These are phyloP conservation scores for Schizaphis graminum DNA, from an alignment of 2,888 invertebrate genomes.

Conservation along the genomic window DNA sequence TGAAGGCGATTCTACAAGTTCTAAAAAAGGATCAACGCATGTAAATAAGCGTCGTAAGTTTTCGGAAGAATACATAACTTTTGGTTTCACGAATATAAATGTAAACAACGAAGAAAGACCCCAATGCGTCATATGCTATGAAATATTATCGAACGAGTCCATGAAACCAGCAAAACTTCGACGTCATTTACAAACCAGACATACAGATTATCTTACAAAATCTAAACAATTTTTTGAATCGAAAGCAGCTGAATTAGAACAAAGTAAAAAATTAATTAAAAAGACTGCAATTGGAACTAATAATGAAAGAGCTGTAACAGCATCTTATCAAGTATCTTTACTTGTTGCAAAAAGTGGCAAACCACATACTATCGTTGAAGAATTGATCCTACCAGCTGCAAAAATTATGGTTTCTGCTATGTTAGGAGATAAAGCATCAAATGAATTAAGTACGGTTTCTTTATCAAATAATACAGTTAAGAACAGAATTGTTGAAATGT, in stretches of 20 bases:
- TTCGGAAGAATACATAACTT: conserved; percentile 24
- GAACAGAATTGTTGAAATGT: conserved; percentile 34
- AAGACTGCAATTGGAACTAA: neutral
- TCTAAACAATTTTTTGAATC: conserved; percentile 13
- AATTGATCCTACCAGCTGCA: conserved; percentile 20
- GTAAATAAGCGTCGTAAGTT: conserved; percentile 24
- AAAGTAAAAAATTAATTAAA: conserved; percentile 38
- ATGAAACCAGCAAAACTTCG: conserved; percentile 68
- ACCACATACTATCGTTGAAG: neutral
- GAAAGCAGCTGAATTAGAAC: conserved; percentile 10
- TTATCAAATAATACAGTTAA: conserved; percentile 35
- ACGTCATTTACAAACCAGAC: conserved; percentile 67
- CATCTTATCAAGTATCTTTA: conserved; percentile 32
- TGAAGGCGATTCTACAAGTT: neutral
- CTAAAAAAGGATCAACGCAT: neutral
- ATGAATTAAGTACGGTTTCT: conserved; percentile 24
- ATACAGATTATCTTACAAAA: too few species aligned
- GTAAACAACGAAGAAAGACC: conserved; percentile 67
- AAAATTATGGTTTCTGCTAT: conserved; percentile 33
- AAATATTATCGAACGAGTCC: conserved; percentile 67
- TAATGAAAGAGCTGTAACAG: conserved; percentile 37
- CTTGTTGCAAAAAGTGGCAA: conserved; percentile 28
- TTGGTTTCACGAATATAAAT: conserved; percentile 68
- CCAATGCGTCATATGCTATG: conserved; percentile 68
- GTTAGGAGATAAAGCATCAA: conserved; percentile 3